Evolutionary conservation across 2,888 invertebrate species (phyloP), one percentile per base, ranked within the genome.

Genomic region (Fragum fragum): DNA sequence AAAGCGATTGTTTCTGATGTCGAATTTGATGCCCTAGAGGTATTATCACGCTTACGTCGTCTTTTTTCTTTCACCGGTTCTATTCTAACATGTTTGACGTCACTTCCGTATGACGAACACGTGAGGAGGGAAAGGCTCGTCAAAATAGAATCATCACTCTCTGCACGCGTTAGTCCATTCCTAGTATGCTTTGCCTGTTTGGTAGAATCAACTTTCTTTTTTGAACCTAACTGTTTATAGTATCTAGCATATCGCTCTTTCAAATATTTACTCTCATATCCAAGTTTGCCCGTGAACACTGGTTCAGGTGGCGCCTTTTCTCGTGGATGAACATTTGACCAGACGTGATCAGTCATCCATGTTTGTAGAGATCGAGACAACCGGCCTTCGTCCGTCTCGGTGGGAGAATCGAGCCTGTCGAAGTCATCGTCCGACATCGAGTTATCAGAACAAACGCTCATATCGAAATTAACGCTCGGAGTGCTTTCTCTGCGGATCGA

Each of bases 311-410:
- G 76, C 0, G 86, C 79, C 70, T 86, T 87, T 14, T 86, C 87
- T 29, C 82, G 82, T 1, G 89, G 91, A 28, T 87, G 85, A 7
- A 90, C 72, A 9, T 76, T 78, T 0, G 57, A 79, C 63, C 88
- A 86, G 2, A 73, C 76, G 68, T 91, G 89, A 42, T 88, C 86
- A 0, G 87, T 81, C 91, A 89, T 90, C 91, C 91, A 91, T 23
- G 85, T 73, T 39, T 89, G 88, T 47, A 91, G 75, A 7, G 88
- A 81, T 9, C 89, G 68, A 2, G 90, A 90, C 23, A 91, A 52
- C 14, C 89, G 74, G 1, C 87, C 89, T 72, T 91, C 90, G 28
- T 88, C 87, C 3, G 88, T 83, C 11, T 87, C 85, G 0, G 79
- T 59, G 14, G 28, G 29, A 21, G 59, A 36, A 36, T 52, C 18